phyloP scores from a whole-genome alignment of 2,113 vertebrate species.

The Sardina pilchardus region DNA sequence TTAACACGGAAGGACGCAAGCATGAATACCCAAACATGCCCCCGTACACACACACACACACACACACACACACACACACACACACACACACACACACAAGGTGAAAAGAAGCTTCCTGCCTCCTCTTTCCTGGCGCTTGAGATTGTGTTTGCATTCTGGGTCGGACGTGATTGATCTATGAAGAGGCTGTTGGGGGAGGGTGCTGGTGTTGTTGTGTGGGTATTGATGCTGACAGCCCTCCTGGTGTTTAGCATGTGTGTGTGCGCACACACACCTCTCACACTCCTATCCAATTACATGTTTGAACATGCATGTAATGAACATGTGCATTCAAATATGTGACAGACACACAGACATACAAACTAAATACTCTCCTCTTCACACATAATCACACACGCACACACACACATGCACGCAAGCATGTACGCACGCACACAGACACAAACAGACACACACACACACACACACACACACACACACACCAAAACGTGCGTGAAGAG shows the following conservation, averaged over 20 bases:
- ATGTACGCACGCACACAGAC: constrained; percentile 21
- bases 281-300: background rate
- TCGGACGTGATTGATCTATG: background rate
- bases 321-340: constrained; percentile 5
- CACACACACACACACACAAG: background rate
- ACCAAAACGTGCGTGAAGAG: constrained; percentile 7
- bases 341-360: background rate
- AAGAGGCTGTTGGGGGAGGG: background rate
- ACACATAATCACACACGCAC: background rate
- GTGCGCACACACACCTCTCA: background rate
- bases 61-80: too few species aligned
- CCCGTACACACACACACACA: too few species aligned
- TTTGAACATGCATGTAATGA: constrained; percentile 13
- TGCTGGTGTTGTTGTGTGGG: background rate
- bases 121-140: background rate
- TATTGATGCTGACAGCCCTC: constrained; percentile 4
- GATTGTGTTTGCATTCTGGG: constrained; percentile 26
- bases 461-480: constrained; percentile 21
- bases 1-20: background rate
- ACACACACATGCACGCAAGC: background rate
- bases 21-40: background rate
- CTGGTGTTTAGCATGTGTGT: constrained; percentile 15
- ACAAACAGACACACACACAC: constrained; percentile 19
- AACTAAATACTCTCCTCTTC: background rate
- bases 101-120: background rate